Evolutionary conservation across 30 jellyfish, hydroid and myxozoan species (phyloP), one percentile per base, ranked within the genome.

Genomic region (Nemopilema nomurai): DNA sequence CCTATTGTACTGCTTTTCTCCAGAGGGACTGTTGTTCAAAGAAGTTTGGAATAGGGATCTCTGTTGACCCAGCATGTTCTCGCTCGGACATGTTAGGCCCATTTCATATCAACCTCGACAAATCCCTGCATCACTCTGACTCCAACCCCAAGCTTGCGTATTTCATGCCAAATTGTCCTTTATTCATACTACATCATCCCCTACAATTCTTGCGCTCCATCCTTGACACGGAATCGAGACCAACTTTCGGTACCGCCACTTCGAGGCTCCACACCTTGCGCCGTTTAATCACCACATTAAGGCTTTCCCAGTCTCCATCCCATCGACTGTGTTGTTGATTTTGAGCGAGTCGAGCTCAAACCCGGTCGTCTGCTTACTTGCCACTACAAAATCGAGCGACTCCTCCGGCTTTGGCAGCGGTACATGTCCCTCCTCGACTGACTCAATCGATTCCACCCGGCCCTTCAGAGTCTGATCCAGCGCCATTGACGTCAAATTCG

Each of bases 391-490:
- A 23, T 89, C 96, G 26, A 89, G 74, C 31, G 91, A 62, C 62
- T 87, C 96, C 25, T 79, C 90, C 21, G 96, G 89, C 49, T 71
- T 66, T 16, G 89, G 89, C 41, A 63, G 67, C 28, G 81, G 88
- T 74, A 67, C 73, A 32, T 26, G 51, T 31, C 50, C 80, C 16
- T 62, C 75, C 22, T 64, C 82, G 18, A 68, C 83, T 30, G 86
- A 63, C 84, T 82, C 76, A 1, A 74, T 80, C 63, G 79, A 62
- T 20, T 57, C 80, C 9, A 51, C 86, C 26, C 88, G 88, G 17
- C 98, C 98, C 83, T 82, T 92, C 53, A 92, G 87, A 6, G 98
- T 79, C 30, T 88, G 86, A 71, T 92, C 98, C 52, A 92, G 74
- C 25, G 98, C 97, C 88, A 94, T 86, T 4, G 97, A 74, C 0